These are phyloP conservation scores for Sorex maritimensis DNA, from an alignment of 2,797 vertebrate genomes.

Conservation along the genomic window DNA sequence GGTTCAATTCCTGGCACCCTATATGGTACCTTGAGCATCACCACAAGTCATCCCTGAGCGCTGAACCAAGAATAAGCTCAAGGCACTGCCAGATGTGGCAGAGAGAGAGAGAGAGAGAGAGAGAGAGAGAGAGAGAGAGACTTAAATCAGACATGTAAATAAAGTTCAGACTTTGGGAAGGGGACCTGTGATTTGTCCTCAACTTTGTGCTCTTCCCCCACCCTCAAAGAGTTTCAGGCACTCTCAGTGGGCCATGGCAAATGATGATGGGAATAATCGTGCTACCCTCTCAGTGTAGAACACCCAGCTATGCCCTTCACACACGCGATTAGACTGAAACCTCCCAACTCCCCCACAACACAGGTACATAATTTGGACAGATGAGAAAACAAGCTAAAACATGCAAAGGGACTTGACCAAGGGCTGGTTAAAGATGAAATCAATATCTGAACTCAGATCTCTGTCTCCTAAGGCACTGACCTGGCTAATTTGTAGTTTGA, in stretches of 20 bases:
- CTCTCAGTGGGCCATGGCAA: neutral
- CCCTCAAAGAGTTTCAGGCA: neutral
- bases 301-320: neutral
- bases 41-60: no score
- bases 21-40: no score
- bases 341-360: neutral
- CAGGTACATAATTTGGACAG: neutral
- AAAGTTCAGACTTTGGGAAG: neutral
- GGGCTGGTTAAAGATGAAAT: neutral
- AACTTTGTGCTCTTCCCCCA: neutral
- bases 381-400: neutral
- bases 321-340: neutral
- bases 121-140: no score
- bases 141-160: neutral
- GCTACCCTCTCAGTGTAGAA: neutral
- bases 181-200: neutral
- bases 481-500: neutral
- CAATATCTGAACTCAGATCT: conserved; percentile 31
- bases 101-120: no score
- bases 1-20: no score
- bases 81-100: no score
- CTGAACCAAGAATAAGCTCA: no score
- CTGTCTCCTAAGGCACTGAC: neutral
- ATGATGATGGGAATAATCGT: neutral
- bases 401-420: neutral